Conservation (phyloP, 2,113 vertebrate species). For the Glareola pratincola region DNA sequence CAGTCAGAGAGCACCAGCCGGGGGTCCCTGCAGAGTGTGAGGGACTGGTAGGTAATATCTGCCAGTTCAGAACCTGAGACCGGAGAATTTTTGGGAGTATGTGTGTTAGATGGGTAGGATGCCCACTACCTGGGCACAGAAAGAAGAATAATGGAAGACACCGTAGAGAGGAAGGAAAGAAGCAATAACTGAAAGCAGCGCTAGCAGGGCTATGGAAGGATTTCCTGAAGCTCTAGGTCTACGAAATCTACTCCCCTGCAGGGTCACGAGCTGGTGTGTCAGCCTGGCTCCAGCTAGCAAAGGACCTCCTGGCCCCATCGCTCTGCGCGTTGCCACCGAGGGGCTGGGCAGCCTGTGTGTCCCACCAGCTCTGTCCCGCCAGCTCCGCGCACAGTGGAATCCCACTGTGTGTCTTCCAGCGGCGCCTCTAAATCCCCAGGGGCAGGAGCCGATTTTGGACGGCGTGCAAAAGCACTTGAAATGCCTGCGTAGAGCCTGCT, state of each 20-base stretch:
- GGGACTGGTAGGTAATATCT: not conserved
- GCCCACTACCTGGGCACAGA: not conserved
- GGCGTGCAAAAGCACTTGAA: not conserved
- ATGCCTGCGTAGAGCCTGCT: not conserved
- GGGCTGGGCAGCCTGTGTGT: not conserved
- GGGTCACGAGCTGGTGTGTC: accelerated
- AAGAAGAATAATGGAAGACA: not conserved
- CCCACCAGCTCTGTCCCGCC: not conserved
- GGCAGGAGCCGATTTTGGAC: not conserved
- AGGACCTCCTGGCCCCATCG: not conserved
- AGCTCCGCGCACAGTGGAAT: not conserved
- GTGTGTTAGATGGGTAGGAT: not conserved
- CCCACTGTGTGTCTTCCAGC: not conserved
- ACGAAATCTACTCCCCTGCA: not conserved
- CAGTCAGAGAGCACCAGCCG: not conserved
- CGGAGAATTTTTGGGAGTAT: not conserved
- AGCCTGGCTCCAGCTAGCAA: not conserved
- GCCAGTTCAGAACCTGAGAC: not conserved
- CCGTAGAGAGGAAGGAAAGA: not conserved
- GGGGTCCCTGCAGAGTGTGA: not conserved
- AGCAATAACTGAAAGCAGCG: not conserved
- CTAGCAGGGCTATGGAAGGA: not conserved
- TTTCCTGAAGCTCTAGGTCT: not conserved
- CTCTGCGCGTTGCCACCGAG: accelerated
- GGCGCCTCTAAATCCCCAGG: not conserved